These are phyloP conservation scores for Alcedo atthis DNA, from an alignment of 2,797 vertebrate species.

Conservation along the genomic window DNA sequence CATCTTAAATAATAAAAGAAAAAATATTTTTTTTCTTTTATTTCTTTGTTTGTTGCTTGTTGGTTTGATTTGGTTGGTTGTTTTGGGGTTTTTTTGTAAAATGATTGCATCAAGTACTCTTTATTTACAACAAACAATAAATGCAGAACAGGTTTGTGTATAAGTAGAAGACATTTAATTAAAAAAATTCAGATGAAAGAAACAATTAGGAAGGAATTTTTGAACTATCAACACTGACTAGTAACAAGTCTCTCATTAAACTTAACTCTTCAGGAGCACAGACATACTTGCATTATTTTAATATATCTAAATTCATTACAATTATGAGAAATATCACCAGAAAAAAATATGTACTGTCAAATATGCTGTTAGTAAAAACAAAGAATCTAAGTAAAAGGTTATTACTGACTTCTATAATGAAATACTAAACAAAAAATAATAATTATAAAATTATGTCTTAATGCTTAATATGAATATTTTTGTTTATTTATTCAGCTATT, in stretches of 20 bases:
- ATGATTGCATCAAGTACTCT: neutral
- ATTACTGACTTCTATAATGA: neutral
- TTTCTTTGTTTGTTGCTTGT: neutral
- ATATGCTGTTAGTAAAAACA: neutral
- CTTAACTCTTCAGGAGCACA: neutral
- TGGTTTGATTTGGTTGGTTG: too few species aligned
- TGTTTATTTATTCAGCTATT: neutral
- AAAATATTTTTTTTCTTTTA: neutral
- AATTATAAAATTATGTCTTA: neutral
- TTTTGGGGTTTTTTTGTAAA: neutral
- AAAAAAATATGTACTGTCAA: neutral
- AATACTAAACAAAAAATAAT: neutral
- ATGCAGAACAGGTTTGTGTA: neutral
- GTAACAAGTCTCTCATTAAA: neutral
- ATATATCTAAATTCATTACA: neutral
- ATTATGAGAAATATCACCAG: neutral
- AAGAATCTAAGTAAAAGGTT: neutral
- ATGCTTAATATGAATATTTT: neutral
- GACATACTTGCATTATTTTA: neutral
- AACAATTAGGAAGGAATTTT: neutral
- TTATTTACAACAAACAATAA: neutral
- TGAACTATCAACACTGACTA: neutral
- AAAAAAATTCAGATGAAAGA: neutral
- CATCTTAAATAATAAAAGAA: neutral
- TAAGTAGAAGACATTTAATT: neutral